These are phyloP conservation scores for Siderastrea siderea DNA, from an alignment of 92 coral and sea anemone species.

Conservation along the genomic window DNA sequence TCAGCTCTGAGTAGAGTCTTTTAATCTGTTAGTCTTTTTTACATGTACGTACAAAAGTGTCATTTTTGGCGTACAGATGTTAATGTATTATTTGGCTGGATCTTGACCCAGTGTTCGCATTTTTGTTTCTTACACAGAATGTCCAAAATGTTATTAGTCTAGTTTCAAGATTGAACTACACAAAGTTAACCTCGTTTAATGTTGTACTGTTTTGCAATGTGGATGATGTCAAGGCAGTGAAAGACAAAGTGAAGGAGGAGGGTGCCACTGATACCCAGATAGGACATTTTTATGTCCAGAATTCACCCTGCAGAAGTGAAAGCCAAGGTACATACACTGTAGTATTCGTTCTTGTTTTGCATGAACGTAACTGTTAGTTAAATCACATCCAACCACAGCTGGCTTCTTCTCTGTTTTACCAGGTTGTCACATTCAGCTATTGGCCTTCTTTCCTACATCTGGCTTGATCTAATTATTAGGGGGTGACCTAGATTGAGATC, in stretches of 20 bases:
- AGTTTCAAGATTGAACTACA: not conserved
- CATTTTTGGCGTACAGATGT: too few species aligned
- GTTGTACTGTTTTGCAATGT: constrained; percentile 4
- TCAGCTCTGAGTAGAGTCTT: too few species aligned
- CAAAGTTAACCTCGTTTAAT: constrained; percentile 23
- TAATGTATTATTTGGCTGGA: too few species aligned
- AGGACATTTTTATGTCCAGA: constrained; percentile 34
- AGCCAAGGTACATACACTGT: constrained; percentile 12
- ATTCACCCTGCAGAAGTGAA: not conserved
- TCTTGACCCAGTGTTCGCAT: too few species aligned
- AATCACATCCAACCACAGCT: not conserved
- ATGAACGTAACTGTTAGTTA: too few species aligned
- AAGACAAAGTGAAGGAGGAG: constrained; percentile 29
- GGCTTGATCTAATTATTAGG: too few species aligned
- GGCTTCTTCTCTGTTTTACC: not conserved
- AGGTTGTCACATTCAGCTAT: too few species aligned
- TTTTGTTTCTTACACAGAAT: not conserved
- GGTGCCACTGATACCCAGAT: constrained; percentile 27
- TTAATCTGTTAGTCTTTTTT: too few species aligned
- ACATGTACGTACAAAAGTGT: too few species aligned
- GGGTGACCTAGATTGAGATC: too few species aligned
- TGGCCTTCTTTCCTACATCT: too few species aligned
- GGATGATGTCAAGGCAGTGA: constrained; percentile 21
- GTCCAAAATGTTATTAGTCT: not conserved
- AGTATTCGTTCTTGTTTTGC: not conserved